These are phyloP conservation scores for Manacus vitellinus DNA, from an alignment of 2,113 vertebrate genomes.

Conservation along the genomic window DNA sequence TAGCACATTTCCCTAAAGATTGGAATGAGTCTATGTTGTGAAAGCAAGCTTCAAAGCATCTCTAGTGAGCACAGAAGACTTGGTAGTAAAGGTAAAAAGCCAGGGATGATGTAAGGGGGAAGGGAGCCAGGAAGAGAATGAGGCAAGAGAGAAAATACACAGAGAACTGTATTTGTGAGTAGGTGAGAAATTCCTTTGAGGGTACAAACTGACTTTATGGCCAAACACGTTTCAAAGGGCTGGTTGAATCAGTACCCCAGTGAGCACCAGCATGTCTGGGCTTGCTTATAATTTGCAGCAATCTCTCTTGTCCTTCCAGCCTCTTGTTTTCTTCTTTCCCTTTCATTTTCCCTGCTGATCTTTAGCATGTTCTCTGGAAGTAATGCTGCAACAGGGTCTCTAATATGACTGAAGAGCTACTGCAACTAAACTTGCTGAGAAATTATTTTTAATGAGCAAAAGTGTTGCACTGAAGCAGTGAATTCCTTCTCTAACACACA, in stretches of 20 bases:
- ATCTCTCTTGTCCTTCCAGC: slow-evolving; percentile 29
- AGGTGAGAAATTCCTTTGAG: neutral
- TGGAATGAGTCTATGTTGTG: neutral
- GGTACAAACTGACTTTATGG: neutral
- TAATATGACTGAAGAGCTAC: slow-evolving; percentile 8
- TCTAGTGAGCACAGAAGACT: neutral
- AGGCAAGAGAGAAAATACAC: neutral
- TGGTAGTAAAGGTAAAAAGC: neutral
- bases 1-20: slow-evolving; percentile 7
- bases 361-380: neutral
- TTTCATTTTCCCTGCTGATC: slow-evolving; percentile 20
- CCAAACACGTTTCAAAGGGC: slow-evolving; percentile 41
- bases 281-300: slow-evolving; percentile 64
- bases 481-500: neutral
- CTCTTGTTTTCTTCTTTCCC: slow-evolving; percentile 1
- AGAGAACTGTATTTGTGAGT: neutral
- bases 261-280: slow-evolving; percentile 2
- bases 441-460: slow-evolving; percentile 54
- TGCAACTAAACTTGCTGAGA: neutral
- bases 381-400: neutral
- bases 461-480: neutral
- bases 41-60: neutral
- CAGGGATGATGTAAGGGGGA: neutral
- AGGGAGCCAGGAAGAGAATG: neutral
- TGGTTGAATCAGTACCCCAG: neutral